A percentile compares a stretch with the other conserved stretches of the same genome.
phyloP scores from a whole-genome alignment of 2,888 invertebrate species.

The Cotesia congregata region DNA sequence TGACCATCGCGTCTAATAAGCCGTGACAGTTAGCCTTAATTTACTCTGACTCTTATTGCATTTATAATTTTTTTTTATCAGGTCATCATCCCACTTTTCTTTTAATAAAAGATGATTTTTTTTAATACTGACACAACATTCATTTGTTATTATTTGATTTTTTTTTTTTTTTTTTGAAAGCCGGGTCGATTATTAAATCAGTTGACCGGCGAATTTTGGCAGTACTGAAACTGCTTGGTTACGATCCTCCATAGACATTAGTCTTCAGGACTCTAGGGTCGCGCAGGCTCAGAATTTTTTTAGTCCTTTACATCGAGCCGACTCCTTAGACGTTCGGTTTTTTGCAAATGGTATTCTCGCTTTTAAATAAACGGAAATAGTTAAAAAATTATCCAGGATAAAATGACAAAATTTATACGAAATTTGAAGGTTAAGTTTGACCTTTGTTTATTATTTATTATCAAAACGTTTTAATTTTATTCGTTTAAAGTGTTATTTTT shows the following conservation, averaged over 20 bases:
- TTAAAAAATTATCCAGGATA: neutral
- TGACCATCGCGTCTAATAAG: constrained; percentile 12
- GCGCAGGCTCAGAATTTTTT: constrained; percentile 45
- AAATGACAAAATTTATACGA: too few species aligned
- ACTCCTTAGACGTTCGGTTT: neutral
- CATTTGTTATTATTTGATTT: neutral
- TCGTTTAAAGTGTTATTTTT: neutral
- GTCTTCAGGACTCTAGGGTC: constrained; percentile 33
- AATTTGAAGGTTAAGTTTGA: too few species aligned
- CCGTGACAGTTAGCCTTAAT: neutral
- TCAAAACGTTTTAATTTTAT: too few species aligned
- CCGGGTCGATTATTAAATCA: constrained; percentile 20
- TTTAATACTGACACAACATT: constrained; percentile 6
- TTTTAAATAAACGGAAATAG: neutral
- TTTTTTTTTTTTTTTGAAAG: neutral
- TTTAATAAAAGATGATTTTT: neutral
- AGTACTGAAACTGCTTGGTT: constrained; percentile 42
- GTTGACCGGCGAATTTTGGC: constrained; percentile 36
- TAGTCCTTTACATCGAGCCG: constrained; percentile 17
- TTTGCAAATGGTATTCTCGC: neutral
- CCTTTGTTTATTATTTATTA: too few species aligned
- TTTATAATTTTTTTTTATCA: constrained; percentile 2
- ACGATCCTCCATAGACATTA: constrained; percentile 45
- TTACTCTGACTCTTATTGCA: constrained; percentile 13
- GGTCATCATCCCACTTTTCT: constrained; percentile 6